Conservation (phyloP, 2,113 vertebrate species). For the Lampris incognitus region DNA sequence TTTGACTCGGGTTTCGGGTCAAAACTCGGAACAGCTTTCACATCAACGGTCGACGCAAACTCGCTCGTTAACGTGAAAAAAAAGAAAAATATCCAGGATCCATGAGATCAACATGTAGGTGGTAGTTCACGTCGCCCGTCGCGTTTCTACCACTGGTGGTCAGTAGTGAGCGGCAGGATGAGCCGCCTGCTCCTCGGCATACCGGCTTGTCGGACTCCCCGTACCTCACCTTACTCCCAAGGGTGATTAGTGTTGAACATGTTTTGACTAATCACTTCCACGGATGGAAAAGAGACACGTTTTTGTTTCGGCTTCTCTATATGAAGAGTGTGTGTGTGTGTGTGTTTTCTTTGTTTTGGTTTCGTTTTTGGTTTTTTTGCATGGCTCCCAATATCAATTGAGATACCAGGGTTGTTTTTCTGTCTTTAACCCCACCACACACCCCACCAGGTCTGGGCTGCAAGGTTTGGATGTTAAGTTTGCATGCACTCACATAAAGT, state of each 20-base stretch:
- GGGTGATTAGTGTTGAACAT: constrained; percentile 44
- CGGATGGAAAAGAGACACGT: constrained; percentile 31
- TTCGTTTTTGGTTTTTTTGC: neutral
- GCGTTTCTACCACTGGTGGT: constrained; percentile 69
- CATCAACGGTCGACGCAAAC: neutral
- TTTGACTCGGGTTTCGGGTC: too few species aligned
- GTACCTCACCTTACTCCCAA: constrained; percentile 49
- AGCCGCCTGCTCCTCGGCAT: neutral
- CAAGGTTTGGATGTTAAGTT: constrained; percentile 3
- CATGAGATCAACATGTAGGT: constrained; percentile 67
- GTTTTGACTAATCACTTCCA: constrained; percentile 65
- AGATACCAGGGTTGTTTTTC: constrained; percentile 12
- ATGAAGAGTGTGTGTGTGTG: constrained; percentile 1
- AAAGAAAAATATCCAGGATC: constrained; percentile 46
- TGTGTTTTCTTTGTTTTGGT: neutral
- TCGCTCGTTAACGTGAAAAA: neutral
- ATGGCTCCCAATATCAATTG: too few species aligned
- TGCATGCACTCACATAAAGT: constrained; percentile 34
- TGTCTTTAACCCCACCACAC: neutral
- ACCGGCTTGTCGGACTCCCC: constrained; percentile 40
- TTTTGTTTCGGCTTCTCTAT: constrained; percentile 35
- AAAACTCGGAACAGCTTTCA: too few species aligned
- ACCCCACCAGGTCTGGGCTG: neutral
- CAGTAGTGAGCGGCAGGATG: constrained; percentile 61
- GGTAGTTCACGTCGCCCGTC: constrained; percentile 31